A percentile compares a stretch with the other conserved stretches of the same genome.
Conservation (phyloP, 1,140 invertebrate genomes). For the Lucilia cuprina region DNA sequence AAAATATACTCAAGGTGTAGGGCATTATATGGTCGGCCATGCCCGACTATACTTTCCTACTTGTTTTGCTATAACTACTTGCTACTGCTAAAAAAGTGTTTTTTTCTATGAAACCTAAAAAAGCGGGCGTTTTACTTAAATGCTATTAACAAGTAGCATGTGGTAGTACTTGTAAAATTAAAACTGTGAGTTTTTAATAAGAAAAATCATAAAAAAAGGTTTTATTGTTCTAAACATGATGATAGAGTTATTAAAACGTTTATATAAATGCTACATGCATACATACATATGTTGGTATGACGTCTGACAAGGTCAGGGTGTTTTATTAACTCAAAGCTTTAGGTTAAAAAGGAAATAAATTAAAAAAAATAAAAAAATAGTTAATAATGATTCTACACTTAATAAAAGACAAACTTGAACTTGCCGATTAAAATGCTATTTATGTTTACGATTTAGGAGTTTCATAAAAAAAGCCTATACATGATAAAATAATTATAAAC, state of each 20-base stretch:
- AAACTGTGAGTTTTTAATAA: neutral
- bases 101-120: neutral
- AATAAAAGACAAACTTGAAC: neutral
- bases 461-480: neutral
- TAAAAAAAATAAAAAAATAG: conserved; percentile 10
- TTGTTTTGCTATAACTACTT: neutral
- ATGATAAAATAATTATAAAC: neutral
- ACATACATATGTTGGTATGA: neutral
- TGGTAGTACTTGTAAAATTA: too few species aligned
- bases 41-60: too few species aligned
- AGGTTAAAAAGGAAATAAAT: conserved; percentile 18
- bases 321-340: neutral
- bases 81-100: neutral
- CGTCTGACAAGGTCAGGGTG: conserved; percentile 26
- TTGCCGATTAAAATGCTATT: neutral
- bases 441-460: too few species aligned
- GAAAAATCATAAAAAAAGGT: neutral
- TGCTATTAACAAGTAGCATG: neutral
- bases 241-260: neutral
- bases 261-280: neutral
- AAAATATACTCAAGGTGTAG: too few species aligned
- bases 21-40: too few species aligned
- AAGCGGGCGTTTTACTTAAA: neutral
- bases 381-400: too few species aligned
- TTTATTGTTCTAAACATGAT: neutral